These are phyloP conservation scores for Drosophila longiperda DNA, from an alignment of 2,888 invertebrate genomes.

Conservation along the genomic window DNA sequence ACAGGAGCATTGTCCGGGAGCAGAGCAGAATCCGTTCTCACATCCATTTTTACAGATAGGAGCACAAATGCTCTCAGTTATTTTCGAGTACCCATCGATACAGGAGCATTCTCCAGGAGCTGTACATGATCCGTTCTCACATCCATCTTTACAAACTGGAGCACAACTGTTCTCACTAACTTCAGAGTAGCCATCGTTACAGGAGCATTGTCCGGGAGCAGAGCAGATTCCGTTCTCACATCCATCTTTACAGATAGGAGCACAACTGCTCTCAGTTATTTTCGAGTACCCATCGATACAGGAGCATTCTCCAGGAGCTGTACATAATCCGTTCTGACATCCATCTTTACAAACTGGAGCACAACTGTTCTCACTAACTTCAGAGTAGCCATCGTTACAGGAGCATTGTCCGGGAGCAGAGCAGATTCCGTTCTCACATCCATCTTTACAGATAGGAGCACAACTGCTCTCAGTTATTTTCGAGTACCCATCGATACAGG, in stretches of 20 bases:
- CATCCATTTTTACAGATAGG: constrained; percentile 25
- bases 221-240: neutral
- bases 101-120: constrained; percentile 29
- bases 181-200: neutral
- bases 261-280: fast-evolving
- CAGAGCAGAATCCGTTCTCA: constrained; percentile 27
- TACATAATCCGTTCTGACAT: constrained; percentile 44
- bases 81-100: constrained; percentile 11
- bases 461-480: constrained; percentile 45
- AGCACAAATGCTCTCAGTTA: constrained; percentile 26
- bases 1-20: constrained; percentile 23
- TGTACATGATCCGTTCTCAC: constrained; percentile 20
- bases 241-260: neutral
- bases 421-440: constrained; percentile 41
- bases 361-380: constrained; percentile 44
- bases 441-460: constrained; percentile 79
- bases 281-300: constrained; percentile 17
- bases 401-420: constrained; percentile 25
- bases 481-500: constrained; percentile 5
- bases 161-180: constrained; percentile 5
- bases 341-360: constrained; percentile 79
- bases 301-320: constrained; percentile 24
- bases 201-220: neutral
- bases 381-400: constrained; percentile 10
- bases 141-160: constrained; percentile 11